Evolutionary conservation across 1,140 invertebrate species (phyloP).

Genomic region (Heliconius himera): DNA sequence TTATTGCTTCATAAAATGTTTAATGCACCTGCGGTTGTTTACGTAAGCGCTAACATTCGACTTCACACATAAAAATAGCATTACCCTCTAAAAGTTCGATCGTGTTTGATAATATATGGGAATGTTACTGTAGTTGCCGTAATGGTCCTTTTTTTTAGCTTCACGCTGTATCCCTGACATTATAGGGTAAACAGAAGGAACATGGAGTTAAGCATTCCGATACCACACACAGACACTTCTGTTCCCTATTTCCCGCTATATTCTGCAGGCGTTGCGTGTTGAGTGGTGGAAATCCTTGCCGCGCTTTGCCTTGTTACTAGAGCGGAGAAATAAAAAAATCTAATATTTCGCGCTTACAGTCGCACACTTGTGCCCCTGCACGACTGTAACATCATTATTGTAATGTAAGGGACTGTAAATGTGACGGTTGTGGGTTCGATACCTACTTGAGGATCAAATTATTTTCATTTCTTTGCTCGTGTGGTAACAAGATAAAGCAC

Average conservation of each 20-base stretch:
- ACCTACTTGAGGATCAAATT: no score
- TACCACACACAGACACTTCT: no score
- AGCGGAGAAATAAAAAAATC: no score
- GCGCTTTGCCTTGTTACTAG: neutral
- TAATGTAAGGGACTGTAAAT: no score
- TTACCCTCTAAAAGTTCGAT: conserved; percentile 26
- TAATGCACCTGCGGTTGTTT: conserved; percentile 57
- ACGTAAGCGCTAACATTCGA: conserved; percentile 38
- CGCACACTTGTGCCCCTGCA: no score
- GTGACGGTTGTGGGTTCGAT: no score
- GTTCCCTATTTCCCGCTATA: neutral
- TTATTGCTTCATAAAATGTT: conserved; percentile 60
- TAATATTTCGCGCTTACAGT: no score
- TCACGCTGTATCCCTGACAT: neutral
- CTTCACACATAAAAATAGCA: conserved; percentile 43
- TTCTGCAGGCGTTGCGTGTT: neutral
- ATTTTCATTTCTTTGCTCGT: no score
- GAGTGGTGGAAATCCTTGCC: neutral
- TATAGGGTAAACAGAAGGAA: neutral
- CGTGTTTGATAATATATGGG: neutral
- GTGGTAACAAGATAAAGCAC: no score
- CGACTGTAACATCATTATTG: no score
- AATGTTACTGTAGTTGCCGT: no score
- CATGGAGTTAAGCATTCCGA: neutral
- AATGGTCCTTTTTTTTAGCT: neutral